A percentile compares a stretch with the other conserved stretches of the same genome.
Conservation (phyloP, 2,888 invertebrate genomes). For the Magallana nippona region DNA sequence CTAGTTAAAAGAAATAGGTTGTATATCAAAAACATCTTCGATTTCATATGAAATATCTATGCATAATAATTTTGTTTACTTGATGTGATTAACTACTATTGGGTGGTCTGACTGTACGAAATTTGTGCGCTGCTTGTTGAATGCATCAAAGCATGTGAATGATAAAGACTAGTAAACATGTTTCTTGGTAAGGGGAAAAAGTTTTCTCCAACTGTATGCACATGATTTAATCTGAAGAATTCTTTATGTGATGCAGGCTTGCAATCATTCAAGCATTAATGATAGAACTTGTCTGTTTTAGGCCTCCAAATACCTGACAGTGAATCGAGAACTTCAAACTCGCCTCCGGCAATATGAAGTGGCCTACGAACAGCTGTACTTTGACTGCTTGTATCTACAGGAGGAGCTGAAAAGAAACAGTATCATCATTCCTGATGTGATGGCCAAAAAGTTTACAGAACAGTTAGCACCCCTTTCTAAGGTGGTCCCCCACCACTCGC, state of each 20-base stretch:
- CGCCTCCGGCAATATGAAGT: slow-evolving; percentile 68
- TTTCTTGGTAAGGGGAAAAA: neutral
- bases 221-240: slow-evolving; percentile 21
- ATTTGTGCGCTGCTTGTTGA: neutral
- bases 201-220: slow-evolving; percentile 14
- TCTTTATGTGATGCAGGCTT: slow-evolving; percentile 6
- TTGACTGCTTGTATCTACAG: slow-evolving; percentile 67
- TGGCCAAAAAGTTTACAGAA: slow-evolving; percentile 60
- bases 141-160: slow-evolving; percentile 9
- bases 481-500: slow-evolving; percentile 43
- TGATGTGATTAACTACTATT: neutral
- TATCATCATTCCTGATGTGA: slow-evolving; percentile 61
- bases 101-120: slow-evolving; percentile 18
- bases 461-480: slow-evolving; percentile 34
- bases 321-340: slow-evolving; percentile 64
- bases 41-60: too few relatives aligned
- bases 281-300: slow-evolving; percentile 52
- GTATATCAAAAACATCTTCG: too few relatives aligned
- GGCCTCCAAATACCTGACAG: slow-evolving; percentile 60
- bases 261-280: slow-evolving; percentile 21
- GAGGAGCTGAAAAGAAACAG: slow-evolving; percentile 66
- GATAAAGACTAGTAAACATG: slow-evolving; percentile 23
- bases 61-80: slow-evolving; percentile 15
- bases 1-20: too few relatives aligned
- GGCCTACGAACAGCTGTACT: slow-evolving; percentile 66